A percentile compares a stretch with the other conserved stretches of the same genome.
Evolutionary conservation across 2,888 invertebrate species (phyloP).

Genomic region (Harpagoxenus sublaevis): DNA sequence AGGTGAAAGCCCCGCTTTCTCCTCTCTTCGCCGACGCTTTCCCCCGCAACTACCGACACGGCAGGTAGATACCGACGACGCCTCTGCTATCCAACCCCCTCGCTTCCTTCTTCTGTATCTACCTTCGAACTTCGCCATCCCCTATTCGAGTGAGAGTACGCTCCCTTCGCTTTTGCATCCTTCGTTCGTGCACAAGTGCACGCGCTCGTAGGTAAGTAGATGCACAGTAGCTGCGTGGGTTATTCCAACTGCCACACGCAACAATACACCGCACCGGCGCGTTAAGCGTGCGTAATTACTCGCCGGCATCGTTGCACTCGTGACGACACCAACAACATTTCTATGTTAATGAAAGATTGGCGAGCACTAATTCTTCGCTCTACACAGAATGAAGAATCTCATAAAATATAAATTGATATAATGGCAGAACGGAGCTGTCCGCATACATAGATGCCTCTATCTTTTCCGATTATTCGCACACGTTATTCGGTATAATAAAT

Average conservation of each 20-base stretch:
- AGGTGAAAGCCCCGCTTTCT: constrained; percentile 54
- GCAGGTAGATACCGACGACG: constrained; percentile 78
- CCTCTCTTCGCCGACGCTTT: constrained; percentile 33
- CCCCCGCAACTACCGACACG: constrained; percentile 71
- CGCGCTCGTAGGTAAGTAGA: background rate
- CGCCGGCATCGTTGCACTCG: constrained; percentile 67
- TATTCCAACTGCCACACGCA: constrained; percentile 38
- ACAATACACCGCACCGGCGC: constrained; percentile 67
- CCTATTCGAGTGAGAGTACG: constrained; percentile 48
- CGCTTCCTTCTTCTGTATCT: constrained; percentile 55
- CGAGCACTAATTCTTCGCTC: constrained; percentile 65
- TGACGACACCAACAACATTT: constrained; percentile 57
- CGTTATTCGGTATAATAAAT: background rate
- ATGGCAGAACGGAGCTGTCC: background rate
- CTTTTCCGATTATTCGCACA: background rate
- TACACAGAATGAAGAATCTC: constrained; percentile 55
- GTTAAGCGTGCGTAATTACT: constrained; percentile 78
- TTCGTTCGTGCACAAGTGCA: constrained; percentile 25
- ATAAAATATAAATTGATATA: constrained; percentile 33
- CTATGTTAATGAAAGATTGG: constrained; percentile 70
- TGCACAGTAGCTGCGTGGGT: constrained; percentile 13
- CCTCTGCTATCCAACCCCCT: constrained; percentile 63
- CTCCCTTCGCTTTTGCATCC: constrained; percentile 58
- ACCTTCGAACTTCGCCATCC: constrained; percentile 67
- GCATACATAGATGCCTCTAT: background rate